These are phyloP conservation scores for Chelon auratus DNA, from an alignment of 2,797 vertebrate genomes.

Conservation along the genomic window DNA sequence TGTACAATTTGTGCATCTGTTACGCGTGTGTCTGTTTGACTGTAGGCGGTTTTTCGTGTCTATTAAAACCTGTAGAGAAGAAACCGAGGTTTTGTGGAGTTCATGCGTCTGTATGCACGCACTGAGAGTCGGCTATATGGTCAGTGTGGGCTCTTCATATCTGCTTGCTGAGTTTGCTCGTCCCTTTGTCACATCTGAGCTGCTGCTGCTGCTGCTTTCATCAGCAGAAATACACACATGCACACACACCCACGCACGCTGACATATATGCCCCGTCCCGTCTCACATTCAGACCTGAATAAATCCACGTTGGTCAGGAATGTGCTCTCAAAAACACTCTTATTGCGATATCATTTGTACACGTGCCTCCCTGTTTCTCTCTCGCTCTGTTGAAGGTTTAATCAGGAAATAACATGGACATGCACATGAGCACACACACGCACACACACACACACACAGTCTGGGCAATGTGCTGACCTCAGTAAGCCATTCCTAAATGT, in stretches of 20 bases:
- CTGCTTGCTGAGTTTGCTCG: constrained; percentile 87
- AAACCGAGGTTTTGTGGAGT: constrained; percentile 16
- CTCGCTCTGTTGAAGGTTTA: constrained; percentile 2
- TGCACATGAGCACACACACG: constrained; percentile 14
- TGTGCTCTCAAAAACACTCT: constrained; percentile 15
- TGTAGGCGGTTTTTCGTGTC: constrained; percentile 12
- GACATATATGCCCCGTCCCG: constrained; percentile 2
- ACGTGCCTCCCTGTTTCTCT: constrained; percentile 1
- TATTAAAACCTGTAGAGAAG: constrained; percentile 13
- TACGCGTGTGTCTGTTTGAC: background rate
- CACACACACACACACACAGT: constrained; percentile 52
- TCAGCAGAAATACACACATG: constrained; percentile 80
- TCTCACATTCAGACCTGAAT: constrained; percentile 24
- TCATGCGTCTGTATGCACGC: constrained; percentile 33
- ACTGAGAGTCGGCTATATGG: constrained; percentile 40
- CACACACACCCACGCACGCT: constrained; percentile 26
- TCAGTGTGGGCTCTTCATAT: constrained; percentile 65
- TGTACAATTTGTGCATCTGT: background rate
- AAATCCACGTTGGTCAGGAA: constrained; percentile 35
- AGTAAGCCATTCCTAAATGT: constrained; percentile 73
- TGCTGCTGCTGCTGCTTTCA: constrained; percentile 78
- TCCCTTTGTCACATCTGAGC: constrained; percentile 88
- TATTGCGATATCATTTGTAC: background rate
- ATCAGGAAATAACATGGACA: constrained; percentile 23
- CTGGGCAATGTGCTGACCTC: constrained; percentile 80